These are phyloP conservation scores for Cuculus canorus DNA, from an alignment of 2,797 vertebrate genomes.

Conservation along the genomic window DNA sequence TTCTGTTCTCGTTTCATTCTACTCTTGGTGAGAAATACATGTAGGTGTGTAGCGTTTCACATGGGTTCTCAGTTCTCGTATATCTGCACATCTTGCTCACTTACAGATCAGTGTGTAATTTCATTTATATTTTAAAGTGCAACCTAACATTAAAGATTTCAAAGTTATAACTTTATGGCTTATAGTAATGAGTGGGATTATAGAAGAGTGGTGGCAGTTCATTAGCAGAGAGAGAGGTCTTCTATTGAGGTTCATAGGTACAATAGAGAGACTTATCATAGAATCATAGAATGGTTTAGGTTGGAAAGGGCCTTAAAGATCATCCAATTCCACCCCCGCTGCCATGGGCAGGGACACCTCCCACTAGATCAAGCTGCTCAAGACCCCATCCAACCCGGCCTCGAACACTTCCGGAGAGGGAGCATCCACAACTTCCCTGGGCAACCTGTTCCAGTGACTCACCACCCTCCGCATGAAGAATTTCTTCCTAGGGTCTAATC, in stretches of 20 bases:
- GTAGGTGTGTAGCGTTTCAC: background rate
- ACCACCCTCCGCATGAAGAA: no score
- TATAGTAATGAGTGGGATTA: background rate
- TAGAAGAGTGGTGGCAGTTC: background rate
- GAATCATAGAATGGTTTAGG: no score
- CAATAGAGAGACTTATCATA: background rate
- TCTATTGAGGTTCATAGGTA: background rate
- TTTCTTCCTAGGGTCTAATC: no score
- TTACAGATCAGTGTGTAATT: background rate
- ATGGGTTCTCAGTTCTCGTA: background rate
- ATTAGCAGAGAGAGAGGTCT: background rate
- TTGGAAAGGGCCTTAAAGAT: no score
- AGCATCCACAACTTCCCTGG: no score
- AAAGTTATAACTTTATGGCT: background rate
- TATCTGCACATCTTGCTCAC: fast-evolving
- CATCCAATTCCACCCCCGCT: no score
- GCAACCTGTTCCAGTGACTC: no score
- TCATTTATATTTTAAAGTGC: background rate
- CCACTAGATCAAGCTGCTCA: no score
- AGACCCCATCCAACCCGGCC: no score
- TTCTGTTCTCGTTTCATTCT: background rate
- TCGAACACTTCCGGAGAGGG: no score
- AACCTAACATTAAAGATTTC: background rate
- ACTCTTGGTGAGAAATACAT: background rate
- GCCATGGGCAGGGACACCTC: no score